Percentiles rank a stretch among this genome's conserved stretches.
Conservation (phyloP, 35 echinoderm and acorn worm genomes). For the Stichopus chloronotus region DNA sequence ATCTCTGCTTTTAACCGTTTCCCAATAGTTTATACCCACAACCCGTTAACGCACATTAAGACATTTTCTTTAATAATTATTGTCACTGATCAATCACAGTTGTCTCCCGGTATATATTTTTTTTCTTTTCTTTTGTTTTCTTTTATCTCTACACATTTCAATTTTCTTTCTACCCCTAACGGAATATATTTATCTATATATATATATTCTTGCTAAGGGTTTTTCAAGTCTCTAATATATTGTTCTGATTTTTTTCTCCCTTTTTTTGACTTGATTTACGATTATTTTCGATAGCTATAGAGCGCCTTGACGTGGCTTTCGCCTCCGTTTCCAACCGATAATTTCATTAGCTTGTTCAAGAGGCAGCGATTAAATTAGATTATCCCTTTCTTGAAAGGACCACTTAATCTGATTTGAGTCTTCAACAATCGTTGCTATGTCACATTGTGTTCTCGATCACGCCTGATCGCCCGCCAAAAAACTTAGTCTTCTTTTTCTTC, state of each 20-base stretch:
- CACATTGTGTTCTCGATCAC: conserved; percentile 61
- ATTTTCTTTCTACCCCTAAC: conserved; percentile 17
- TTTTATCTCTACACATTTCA: conserved; percentile 1
- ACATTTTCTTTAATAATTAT: conserved; percentile 57
- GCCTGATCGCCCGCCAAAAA: conserved; percentile 36
- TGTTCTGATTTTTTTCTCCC: conserved; percentile 51
- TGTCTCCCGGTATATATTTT: conserved; percentile 22
- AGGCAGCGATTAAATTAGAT: conserved; percentile 60
- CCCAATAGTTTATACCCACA: conserved; percentile 15
- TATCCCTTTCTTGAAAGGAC: conserved; percentile 54
- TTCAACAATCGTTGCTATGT: conserved; percentile 56
- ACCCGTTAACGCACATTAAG: conserved; percentile 53
- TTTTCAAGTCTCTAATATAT: conserved; percentile 4
- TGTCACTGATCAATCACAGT: conserved; percentile 42
- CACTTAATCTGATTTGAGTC: conserved; percentile 52
- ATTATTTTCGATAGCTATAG: conserved; percentile 45
- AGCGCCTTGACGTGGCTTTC: conserved; percentile 33
- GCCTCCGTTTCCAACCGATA: conserved; percentile 37
- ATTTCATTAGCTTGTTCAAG: conserved; percentile 59
- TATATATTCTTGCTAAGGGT: not conserved
- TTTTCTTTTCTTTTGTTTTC: conserved; percentile 30
- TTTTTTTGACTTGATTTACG: conserved; percentile 1
- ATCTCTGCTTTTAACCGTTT: conserved; percentile 16
- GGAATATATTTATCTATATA: not conserved
- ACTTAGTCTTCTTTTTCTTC: not conserved